These are phyloP conservation scores for Egretta garzetta DNA, from an alignment of 2,113 vertebrate species.

Conservation along the genomic window DNA sequence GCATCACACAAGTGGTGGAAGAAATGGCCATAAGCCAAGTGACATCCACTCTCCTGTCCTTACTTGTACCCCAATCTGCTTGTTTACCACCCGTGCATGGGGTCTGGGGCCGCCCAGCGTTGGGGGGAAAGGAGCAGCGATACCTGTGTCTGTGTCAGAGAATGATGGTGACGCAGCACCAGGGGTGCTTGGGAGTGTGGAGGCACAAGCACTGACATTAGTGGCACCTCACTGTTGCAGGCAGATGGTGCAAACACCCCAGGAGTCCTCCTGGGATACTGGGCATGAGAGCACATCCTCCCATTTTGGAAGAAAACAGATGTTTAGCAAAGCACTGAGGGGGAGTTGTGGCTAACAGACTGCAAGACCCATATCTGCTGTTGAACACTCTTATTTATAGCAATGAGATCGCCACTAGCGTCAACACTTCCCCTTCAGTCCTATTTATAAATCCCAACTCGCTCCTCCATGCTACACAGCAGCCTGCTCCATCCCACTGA, in stretches of 20 bases:
- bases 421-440: not conserved
- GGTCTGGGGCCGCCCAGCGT: not conserved
- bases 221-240: accelerated
- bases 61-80: accelerated
- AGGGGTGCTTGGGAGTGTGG: not conserved
- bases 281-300: accelerated
- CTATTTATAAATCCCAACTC: not conserved
- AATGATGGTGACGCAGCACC: accelerated
- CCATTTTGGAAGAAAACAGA: not conserved
- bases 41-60: not conserved
- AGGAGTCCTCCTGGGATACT: not conserved
- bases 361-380: not conserved
- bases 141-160: not conserved
- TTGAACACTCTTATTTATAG: not conserved
- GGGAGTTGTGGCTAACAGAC: not conserved
- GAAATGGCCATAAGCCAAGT: not conserved
- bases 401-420: not conserved
- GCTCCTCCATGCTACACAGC: not conserved
- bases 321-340: not conserved
- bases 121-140: not conserved
- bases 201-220: not conserved
- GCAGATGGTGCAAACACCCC: accelerated
- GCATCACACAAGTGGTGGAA: not conserved
- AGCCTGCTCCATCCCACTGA: accelerated
- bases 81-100: accelerated